These are phyloP conservation scores for Elegia similella DNA, from an alignment of 2,888 invertebrate genomes.

Conservation along the genomic window DNA sequence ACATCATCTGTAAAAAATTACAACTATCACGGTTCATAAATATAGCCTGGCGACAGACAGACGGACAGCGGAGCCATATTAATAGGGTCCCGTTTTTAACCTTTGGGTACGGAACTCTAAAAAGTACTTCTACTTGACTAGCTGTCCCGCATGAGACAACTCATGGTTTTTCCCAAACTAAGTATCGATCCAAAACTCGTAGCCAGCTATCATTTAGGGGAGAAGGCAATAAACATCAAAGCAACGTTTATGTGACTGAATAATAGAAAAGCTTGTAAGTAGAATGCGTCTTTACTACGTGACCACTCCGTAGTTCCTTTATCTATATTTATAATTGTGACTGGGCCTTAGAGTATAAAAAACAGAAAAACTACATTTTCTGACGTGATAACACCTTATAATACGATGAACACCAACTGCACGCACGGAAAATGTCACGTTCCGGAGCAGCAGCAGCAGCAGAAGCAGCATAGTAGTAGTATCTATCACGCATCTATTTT, in stretches of 20 bases:
- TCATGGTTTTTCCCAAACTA: slow-evolving; percentile 63
- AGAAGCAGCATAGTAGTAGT: no score
- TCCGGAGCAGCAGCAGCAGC: no score
- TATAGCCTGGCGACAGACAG: no score
- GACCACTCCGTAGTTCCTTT: slow-evolving; percentile 25
- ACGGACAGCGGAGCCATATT: no score
- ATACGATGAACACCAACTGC: no score
- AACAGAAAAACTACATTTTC: background rate
- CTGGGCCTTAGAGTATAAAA: background rate
- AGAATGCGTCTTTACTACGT: slow-evolving; percentile 40
- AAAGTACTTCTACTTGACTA: background rate
- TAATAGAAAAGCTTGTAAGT: slow-evolving; percentile 51
- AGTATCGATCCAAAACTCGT: slow-evolving; percentile 48
- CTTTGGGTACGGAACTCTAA: no score
- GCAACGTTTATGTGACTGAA: slow-evolving; percentile 59
- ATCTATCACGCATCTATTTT: no score
- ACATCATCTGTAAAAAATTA: no score
- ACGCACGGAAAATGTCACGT: no score
- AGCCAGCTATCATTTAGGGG: slow-evolving; percentile 56
- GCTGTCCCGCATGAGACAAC: slow-evolving; percentile 38
- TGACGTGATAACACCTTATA: no score
- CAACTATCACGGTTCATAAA: no score
- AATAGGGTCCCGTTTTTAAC: no score
- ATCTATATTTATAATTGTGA: background rate
- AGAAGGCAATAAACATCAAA: slow-evolving; percentile 57